Evolutionary conservation across 1,140 invertebrate species (phyloP), one percentile per base, ranked within the genome.

Genomic region (Drosophila athabasca): DNA sequence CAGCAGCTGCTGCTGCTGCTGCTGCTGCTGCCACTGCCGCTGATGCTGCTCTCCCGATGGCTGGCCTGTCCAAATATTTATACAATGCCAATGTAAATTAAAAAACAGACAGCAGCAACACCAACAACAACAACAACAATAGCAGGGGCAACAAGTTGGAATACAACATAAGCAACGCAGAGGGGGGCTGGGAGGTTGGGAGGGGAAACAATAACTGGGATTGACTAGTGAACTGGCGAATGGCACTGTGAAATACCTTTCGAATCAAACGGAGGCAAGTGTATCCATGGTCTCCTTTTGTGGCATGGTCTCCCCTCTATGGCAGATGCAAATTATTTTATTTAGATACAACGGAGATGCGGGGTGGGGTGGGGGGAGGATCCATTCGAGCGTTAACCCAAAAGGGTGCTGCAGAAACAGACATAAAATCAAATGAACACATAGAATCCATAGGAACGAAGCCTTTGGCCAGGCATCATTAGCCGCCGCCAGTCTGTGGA

Each of bases 61-160:
- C 67, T 69, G 71, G 61, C 74, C 85, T 88, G 72, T 83, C 68
- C 65, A 89, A 88, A 88, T 88, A 88, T 88, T 88, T 88, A 88
- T 78, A 74, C 84, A 88, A 83, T 83, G 79, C 76, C 83, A 88
- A 87, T 88, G 83, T 88, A 88, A 88, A 88, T 88, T 88, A 88
- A 89, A 87, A 88, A 88, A 75, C 79, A 82, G 80, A 74, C 68
- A 80, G 9, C 2, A 35, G 9, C 31, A 35, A 31, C 9, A 9
- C 9, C 8, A 35, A 9, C 9, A 39, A 13, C 11, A 39, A 39
- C 35, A 39, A 11, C 35, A 11, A 31, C 29, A 31, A 31, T 1
- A 39, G 35, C 3, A 22, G 49, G 83, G 84, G 83, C 83, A 88
- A 88, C 83, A 88, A 88, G 83, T 88, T 88, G 72, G 73, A 88